A percentile compares a stretch with the other conserved stretches of the same genome.
phyloP scores from a whole-genome alignment of 2,113 vertebrate species.

The Tachysurus vachellii region DNA sequence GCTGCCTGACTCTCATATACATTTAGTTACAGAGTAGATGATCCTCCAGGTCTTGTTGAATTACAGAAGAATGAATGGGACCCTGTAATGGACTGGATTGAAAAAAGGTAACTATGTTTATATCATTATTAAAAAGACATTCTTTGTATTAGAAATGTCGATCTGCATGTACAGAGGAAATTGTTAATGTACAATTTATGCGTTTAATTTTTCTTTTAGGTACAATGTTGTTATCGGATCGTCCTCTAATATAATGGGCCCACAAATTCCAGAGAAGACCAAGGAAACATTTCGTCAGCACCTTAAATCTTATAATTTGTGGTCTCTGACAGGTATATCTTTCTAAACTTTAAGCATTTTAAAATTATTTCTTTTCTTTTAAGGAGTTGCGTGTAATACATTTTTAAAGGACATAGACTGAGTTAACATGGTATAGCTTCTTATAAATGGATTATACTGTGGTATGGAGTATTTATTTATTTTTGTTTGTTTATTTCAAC shows the following conservation, averaged over 20 bases:
- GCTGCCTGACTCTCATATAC: neutral
- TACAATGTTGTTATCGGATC: slow-evolving; percentile 87
- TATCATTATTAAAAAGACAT: neutral
- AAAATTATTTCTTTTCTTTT: neutral
- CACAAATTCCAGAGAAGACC: slow-evolving; percentile 83
- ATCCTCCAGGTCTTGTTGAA: slow-evolving; percentile 86
- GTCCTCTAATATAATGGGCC: slow-evolving; percentile 89
- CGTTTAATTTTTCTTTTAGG: slow-evolving; percentile 62
- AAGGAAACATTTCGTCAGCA: slow-evolving; percentile 84
- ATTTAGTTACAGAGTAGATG: slow-evolving; percentile 92
- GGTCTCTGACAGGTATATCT: slow-evolving; percentile 87
- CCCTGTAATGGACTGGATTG: slow-evolving; percentile 86
- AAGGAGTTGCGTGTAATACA: neutral
- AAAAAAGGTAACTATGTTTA: slow-evolving; percentile 78
- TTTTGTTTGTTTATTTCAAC: neutral
- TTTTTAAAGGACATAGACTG: no score
- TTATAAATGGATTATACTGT: neutral
- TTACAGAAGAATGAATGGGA: slow-evolving; percentile 96
- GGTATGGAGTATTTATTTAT: no score
- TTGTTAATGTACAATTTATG: neutral
- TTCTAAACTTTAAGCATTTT: neutral
- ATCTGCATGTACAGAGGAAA: neutral
- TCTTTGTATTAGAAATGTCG: neutral
- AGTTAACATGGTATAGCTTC: neutral
- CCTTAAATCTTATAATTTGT: slow-evolving; percentile 88